Evolutionary conservation across 2,888 invertebrate species (phyloP).

Genomic region (Polymixis flavicincta): DNA sequence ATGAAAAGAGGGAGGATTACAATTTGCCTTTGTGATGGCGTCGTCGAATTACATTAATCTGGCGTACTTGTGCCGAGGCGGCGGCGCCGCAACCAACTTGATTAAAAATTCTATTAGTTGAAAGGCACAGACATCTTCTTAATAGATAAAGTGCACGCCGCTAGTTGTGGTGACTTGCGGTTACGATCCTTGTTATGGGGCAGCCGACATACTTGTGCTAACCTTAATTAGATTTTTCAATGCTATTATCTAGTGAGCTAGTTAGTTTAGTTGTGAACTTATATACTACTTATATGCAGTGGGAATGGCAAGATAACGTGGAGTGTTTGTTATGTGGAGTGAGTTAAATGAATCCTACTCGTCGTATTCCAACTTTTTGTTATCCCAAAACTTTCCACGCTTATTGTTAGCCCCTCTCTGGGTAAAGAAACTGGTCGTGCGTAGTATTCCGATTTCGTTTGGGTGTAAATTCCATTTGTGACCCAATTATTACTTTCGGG

Average conservation of each 20-base stretch:
- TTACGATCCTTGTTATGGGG: constrained; percentile 63
- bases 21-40: constrained; percentile 90
- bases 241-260: constrained; percentile 44
- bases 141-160: constrained; percentile 86
- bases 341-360: constrained; percentile 27
- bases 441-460: constrained; percentile 35
- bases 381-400: constrained; percentile 28
- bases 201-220: constrained; percentile 53
- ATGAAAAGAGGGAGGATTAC: constrained; percentile 88
- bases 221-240: constrained; percentile 65
- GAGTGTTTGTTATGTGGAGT: constrained; percentile 22
- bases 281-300: constrained; percentile 4
- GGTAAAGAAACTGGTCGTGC: constrained; percentile 46
- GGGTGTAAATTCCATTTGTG: constrained; percentile 45
- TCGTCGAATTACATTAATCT: constrained; percentile 90
- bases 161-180: constrained; percentile 74
- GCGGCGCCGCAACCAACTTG: constrained; percentile 86
- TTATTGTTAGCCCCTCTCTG: constrained; percentile 35
- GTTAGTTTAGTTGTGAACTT: constrained; percentile 53
- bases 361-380: constrained; percentile 28
- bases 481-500: constrained; percentile 57
- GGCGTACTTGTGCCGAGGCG: constrained; percentile 82
- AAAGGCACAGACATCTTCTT: constrained; percentile 87
- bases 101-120: constrained; percentile 91
- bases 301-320: constrained; percentile 19